phyloP scores from a whole-genome alignment of 2,888 invertebrate genomes.

The Tinea pellionella region DNA sequence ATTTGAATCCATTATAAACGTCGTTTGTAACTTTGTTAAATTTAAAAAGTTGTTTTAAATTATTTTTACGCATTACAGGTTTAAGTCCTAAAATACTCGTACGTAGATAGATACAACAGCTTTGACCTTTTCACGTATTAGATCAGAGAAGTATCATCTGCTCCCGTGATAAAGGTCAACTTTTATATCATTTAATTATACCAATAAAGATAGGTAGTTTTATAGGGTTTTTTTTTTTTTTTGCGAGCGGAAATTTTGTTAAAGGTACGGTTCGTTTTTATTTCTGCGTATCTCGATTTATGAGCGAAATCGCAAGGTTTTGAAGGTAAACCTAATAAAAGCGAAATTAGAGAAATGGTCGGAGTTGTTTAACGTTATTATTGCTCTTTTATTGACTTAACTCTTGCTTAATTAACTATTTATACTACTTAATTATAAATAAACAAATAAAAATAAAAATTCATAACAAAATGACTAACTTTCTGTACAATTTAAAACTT shows the following conservation, averaged over 20 bases:
- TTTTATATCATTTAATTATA: too few species aligned
- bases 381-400: neutral
- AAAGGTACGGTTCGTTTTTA: neutral
- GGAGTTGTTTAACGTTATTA: neutral
- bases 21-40: too few species aligned
- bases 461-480: neutral
- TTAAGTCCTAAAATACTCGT: too few species aligned
- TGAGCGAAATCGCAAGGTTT: neutral
- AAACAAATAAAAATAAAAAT: neutral
- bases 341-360: neutral
- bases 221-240: too few species aligned
- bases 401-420: neutral
- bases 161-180: too few species aligned
- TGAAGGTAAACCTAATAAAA: neutral
- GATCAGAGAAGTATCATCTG: too few species aligned
- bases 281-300: neutral
- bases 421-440: neutral
- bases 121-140: too few species aligned
- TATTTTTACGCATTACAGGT: too few species aligned
- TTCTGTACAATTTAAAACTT: neutral
- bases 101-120: too few species aligned
- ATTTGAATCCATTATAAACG: too few species aligned
- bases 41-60: too few species aligned
- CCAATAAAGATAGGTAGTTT: too few species aligned
- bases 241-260: neutral